Percentiles rank a stretch among this genome's conserved stretches.
Evolutionary conservation across 2,888 invertebrate genomes (phyloP).

Genomic region (Anoncus sp.): DNA sequence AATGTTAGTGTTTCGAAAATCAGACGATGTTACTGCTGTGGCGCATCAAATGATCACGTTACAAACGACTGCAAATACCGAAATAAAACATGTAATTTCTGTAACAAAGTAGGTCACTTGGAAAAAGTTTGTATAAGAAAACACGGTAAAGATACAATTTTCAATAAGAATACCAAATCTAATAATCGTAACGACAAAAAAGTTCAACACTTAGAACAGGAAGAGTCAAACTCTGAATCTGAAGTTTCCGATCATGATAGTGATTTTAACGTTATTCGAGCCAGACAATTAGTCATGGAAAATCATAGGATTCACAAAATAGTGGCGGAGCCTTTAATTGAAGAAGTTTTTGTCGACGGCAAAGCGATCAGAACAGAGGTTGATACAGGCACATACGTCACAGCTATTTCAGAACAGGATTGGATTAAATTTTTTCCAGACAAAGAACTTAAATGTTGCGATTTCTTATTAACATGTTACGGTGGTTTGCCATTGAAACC

Average conservation of each 20-base stretch:
- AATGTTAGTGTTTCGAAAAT: too few relatives aligned
- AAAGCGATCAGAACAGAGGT: constrained; percentile 23
- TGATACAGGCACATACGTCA: constrained; percentile 37
- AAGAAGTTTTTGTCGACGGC: too few relatives aligned
- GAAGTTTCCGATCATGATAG: constrained; percentile 20
- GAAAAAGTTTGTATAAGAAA: constrained; percentile 36
- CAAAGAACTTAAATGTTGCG: constrained; percentile 9
- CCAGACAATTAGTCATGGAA: constrained; percentile 7
- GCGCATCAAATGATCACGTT: constrained; percentile 27
- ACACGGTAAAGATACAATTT: constrained; percentile 22
- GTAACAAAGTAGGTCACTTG: constrained; percentile 36
- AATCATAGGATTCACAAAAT: constrained; percentile 18
- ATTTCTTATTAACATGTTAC: constrained; percentile 21
- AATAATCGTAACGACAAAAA: constrained; percentile 16
- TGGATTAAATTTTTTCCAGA: background rate
- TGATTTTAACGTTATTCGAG: constrained; percentile 9
- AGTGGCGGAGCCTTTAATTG: too few relatives aligned
- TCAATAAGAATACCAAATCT: background rate
- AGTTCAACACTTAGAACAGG: constrained; percentile 12
- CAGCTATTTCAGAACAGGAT: background rate
- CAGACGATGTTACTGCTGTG: background rate
- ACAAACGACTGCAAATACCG: constrained; percentile 24
- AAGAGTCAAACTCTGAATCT: background rate
- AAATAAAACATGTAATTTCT: constrained; percentile 30
- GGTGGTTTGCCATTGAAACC: constrained; percentile 28